A percentile compares a stretch with the other conserved stretches of the same genome.
phyloP scores from a whole-genome alignment of 2,797 vertebrate genomes.

The Arctocebus calabarensis region DNA sequence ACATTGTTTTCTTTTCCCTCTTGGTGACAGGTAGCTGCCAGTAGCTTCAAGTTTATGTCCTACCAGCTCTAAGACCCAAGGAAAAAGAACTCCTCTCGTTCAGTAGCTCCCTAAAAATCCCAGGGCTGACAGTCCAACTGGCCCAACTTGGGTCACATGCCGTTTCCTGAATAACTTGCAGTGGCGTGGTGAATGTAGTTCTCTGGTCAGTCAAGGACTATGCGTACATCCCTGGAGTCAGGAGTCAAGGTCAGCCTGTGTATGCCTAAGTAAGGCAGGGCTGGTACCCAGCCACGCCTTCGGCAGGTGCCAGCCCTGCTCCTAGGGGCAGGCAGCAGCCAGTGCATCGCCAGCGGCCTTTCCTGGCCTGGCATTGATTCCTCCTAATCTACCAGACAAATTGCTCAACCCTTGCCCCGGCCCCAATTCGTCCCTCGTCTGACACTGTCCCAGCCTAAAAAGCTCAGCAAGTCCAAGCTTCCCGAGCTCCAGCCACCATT shows the following conservation, averaged over 20 bases:
- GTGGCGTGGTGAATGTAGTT: not conserved
- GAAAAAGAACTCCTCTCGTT: not conserved
- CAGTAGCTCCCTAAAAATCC: not conserved
- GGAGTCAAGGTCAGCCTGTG: accelerated
- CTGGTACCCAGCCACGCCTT: not conserved
- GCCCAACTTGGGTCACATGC: not conserved
- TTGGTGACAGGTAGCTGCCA: not conserved
- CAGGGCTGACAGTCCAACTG: not conserved
- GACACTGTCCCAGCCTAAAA: accelerated
- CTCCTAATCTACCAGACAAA: not conserved
- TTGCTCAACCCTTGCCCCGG: too few species aligned
- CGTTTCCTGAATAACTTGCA: too few species aligned
- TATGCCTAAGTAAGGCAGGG: not conserved
- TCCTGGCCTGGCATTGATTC: not conserved
- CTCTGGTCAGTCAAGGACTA: not conserved
- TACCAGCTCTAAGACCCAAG: not conserved
- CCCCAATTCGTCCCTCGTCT: not conserved
- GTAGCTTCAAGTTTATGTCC: not conserved
- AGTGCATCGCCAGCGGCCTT: not conserved
- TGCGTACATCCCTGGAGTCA: accelerated
- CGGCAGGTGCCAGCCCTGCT: not conserved
- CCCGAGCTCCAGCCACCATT: not conserved
- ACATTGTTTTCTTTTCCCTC: not conserved
- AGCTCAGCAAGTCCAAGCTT: not conserved
- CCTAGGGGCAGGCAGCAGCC: not conserved